Evolutionary conservation across 2,797 vertebrate genomes (phyloP).

Genomic region (Microcaecilia unicolor): DNA sequence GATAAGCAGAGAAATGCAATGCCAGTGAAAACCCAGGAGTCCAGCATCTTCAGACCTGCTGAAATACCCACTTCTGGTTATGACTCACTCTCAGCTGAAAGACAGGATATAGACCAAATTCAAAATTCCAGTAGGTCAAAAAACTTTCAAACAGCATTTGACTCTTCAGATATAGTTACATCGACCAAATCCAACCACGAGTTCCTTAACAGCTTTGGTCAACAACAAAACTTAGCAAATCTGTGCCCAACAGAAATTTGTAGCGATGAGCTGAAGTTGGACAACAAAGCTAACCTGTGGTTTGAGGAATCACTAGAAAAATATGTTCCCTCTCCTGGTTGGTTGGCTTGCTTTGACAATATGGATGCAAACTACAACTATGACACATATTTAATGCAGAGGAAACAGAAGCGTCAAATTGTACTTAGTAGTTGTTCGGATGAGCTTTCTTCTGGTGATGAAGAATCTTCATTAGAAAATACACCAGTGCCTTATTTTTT

Average conservation of each 20-base stretch:
- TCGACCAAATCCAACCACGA: constrained; percentile 22
- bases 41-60: constrained; percentile 16
- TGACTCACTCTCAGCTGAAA: constrained; percentile 8
- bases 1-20: constrained; percentile 8
- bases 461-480: constrained; percentile 37
- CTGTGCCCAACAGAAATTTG: neutral
- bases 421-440: constrained; percentile 41
- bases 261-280: constrained; percentile 15
- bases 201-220: constrained; percentile 15
- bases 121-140: constrained; percentile 18
- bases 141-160: constrained; percentile 20
- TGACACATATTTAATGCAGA: constrained; percentile 14
- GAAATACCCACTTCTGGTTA: constrained; percentile 11
- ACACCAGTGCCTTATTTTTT: constrained; percentile 31
- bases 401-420: constrained; percentile 22
- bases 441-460: constrained; percentile 34
- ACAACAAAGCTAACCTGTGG: constrained; percentile 20
- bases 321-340: constrained; percentile 16
- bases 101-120: constrained; percentile 14
- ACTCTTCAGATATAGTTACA: constrained; percentile 19
- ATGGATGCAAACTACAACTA: constrained; percentile 14
- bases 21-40: constrained; percentile 6
- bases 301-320: constrained; percentile 24
- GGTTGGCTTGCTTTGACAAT: constrained; percentile 24
- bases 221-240: constrained; percentile 31